Percentiles rank a stretch among this genome's conserved stretches.
Conservation (phyloP, 2,888 invertebrate species). For the Dicranocentrus wangi region DNA sequence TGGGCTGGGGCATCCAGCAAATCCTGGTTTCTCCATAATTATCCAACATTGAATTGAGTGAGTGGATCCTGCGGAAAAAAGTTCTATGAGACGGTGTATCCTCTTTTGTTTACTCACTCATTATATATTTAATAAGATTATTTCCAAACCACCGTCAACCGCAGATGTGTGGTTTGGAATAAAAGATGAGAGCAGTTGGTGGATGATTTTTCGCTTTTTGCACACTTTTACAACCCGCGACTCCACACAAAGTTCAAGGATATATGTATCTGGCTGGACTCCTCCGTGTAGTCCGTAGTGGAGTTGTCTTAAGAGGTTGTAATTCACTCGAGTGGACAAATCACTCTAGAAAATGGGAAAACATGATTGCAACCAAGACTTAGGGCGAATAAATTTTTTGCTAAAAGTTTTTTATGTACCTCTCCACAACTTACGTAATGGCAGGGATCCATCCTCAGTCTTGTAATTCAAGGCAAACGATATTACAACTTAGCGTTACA, state of each 20-base stretch:
- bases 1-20: background rate
- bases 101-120: slow-evolving; percentile 47
- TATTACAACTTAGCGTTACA: slow-evolving; percentile 9
- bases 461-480: slow-evolving; percentile 38
- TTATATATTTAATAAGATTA: slow-evolving; percentile 60
- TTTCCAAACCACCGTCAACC: slow-evolving; percentile 27
- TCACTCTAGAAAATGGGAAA: slow-evolving; percentile 52
- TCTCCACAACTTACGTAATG: background rate
- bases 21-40: background rate
- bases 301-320: slow-evolving; percentile 58
- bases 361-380: slow-evolving; percentile 38
- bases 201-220: slow-evolving; percentile 43
- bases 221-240: slow-evolving; percentile 30
- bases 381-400: slow-evolving; percentile 46
- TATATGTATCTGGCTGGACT: background rate
- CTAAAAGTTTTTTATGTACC: slow-evolving; percentile 7
- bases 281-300: background rate
- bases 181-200: slow-evolving; percentile 35
- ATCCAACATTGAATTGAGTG: background rate
- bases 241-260: slow-evolving; percentile 39
- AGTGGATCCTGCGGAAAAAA: background rate
- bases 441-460: background rate
- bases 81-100: slow-evolving; percentile 29
- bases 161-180: background rate
- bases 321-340: slow-evolving; percentile 60